These are phyloP conservation scores for Aphelenchoides besseyi DNA, from an alignment of 1,140 invertebrate species.

Conservation along the genomic window DNA sequence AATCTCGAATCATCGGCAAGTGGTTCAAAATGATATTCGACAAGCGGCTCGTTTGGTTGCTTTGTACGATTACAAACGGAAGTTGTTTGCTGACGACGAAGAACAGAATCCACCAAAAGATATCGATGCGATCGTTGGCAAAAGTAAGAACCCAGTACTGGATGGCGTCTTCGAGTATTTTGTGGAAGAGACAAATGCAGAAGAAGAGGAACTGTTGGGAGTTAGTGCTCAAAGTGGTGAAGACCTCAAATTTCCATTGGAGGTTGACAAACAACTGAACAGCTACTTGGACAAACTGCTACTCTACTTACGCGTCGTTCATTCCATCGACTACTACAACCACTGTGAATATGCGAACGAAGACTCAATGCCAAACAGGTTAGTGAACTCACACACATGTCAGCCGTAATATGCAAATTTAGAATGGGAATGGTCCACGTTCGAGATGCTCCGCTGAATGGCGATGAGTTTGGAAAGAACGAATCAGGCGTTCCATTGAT, in stretches of 20 bases:
- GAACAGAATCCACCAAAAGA: slow-evolving; percentile 58
- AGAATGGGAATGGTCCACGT: slow-evolving; percentile 93
- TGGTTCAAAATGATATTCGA: slow-evolving; percentile 29
- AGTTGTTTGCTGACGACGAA: slow-evolving; percentile 72
- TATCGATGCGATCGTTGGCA: slow-evolving; percentile 67
- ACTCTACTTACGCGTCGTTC: slow-evolving; percentile 89
- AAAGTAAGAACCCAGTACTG: slow-evolving; percentile 88
- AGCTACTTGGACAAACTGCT: slow-evolving; percentile 76
- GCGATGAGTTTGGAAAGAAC: slow-evolving; percentile 68
- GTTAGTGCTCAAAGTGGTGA: slow-evolving; percentile 66
- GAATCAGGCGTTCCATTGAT: slow-evolving; percentile 51
- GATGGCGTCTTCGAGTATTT: slow-evolving; percentile 96
- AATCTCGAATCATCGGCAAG: slow-evolving; percentile 80
- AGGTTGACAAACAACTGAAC: slow-evolving; percentile 74
- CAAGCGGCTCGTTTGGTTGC: slow-evolving; percentile 89
- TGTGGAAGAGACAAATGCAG: slow-evolving; percentile 94
- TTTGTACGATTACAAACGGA: slow-evolving; percentile 80
- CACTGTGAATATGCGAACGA: slow-evolving; percentile 98
- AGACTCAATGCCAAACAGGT: slow-evolving; percentile 96
- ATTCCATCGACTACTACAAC: slow-evolving; percentile 98
- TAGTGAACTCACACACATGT: no score
- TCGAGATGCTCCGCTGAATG: slow-evolving; percentile 71
- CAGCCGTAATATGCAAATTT: neutral
- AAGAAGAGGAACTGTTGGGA: slow-evolving; percentile 92
- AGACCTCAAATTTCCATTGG: slow-evolving; percentile 70